phyloP scores from a whole-genome alignment of 2,113 vertebrate species.

The Microtus ochrogaster region DNA sequence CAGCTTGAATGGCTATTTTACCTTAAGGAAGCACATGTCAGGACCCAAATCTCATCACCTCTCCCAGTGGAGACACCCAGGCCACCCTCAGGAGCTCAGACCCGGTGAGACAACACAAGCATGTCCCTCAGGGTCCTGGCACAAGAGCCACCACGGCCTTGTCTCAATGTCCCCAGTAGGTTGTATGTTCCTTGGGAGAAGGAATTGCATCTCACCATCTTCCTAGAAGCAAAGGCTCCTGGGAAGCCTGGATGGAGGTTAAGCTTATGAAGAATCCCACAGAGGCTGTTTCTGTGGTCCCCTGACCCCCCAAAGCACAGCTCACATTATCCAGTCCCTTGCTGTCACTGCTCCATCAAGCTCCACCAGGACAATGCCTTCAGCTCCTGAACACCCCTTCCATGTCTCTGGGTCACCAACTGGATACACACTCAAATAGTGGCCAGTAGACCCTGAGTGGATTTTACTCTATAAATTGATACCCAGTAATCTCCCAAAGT shows the following conservation, averaged over 20 bases:
- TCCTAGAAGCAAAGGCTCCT: neutral
- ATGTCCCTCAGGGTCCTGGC: neutral
- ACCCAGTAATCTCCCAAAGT: neutral
- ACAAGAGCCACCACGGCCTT: neutral
- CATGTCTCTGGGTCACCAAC: neutral
- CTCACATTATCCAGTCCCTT: accelerated
- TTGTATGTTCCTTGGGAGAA: neutral
- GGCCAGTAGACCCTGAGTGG: neutral
- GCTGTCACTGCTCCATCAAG: accelerated
- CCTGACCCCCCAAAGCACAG: accelerated
- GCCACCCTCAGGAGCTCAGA: neutral
- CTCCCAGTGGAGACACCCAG: neutral
- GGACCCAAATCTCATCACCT: neutral
- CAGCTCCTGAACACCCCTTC: neutral
- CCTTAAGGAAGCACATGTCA: neutral
- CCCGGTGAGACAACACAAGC: neutral
- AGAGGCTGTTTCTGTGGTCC: neutral
- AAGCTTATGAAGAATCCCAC: accelerated
- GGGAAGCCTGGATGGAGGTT: neutral
- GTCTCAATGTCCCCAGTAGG: neutral
- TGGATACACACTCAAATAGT: neutral
- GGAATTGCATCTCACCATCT: neutral
- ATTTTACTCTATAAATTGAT: neutral
- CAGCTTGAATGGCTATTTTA: neutral
- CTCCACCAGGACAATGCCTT: accelerated